Conservation (phyloP, 2,797 vertebrate genomes). For the Muraenolepis orangiensis region DNA sequence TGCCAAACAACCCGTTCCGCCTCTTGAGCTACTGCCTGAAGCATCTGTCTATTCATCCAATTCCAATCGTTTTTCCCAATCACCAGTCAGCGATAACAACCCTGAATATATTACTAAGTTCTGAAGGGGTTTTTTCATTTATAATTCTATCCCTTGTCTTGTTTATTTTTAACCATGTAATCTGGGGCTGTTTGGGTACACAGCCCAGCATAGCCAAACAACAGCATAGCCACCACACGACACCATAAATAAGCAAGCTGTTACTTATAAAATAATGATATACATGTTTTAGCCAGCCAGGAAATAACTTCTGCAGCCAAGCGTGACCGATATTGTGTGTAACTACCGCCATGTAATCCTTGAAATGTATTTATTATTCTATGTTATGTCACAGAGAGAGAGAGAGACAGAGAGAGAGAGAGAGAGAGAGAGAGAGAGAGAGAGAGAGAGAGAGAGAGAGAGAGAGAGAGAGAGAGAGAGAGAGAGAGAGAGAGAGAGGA, state of each 20-base stretch:
- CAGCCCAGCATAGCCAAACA: too few species aligned
- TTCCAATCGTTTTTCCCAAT: too few species aligned
- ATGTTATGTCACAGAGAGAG: background rate
- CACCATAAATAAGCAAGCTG: background rate
- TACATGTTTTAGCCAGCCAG: background rate
- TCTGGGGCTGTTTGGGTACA: too few species aligned
- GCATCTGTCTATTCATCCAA: too few species aligned
- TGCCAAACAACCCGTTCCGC: too few species aligned
- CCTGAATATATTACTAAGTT: background rate
- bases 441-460: slow-evolving; percentile 1
- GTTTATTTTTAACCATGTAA: too few species aligned
- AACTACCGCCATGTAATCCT: background rate
- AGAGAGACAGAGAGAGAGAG: background rate
- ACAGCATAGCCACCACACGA: too few species aligned
- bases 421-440: background rate
- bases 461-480: background rate
- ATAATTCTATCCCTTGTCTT: too few species aligned
- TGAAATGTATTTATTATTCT: background rate
- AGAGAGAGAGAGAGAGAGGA: background rate
- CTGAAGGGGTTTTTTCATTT: background rate
- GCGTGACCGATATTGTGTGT: background rate
- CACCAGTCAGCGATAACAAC: background rate
- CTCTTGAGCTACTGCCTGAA: too few species aligned
- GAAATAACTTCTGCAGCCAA: background rate
- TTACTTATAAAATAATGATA: background rate